Percentiles rank a stretch among this genome's conserved stretches.
Evolutionary conservation across 2,888 invertebrate genomes (phyloP).

Genomic region (Dysmachus trigonus): DNA sequence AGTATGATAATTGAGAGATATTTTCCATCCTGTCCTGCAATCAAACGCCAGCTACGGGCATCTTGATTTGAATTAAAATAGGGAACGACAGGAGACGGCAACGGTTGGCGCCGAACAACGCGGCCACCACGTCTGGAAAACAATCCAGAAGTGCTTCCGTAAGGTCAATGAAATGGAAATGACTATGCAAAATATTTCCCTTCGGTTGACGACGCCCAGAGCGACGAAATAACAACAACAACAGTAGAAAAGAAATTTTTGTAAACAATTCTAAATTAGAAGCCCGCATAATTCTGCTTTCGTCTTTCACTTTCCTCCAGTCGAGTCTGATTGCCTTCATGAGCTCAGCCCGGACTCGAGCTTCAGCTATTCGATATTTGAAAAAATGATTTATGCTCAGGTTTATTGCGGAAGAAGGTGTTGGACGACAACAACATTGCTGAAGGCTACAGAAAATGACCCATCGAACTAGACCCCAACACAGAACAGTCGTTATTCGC

Average conservation of each 20-base stretch:
- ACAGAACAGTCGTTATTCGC: neutral
- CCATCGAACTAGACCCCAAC: neutral
- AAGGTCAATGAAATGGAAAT: conserved; percentile 30
- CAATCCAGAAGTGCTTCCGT: neutral
- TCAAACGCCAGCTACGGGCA: neutral
- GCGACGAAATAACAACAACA: neutral
- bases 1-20: neutral
- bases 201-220: neutral
- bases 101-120: neutral
- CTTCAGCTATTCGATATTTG: neutral
- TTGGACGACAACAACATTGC: neutral
- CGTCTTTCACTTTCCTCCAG: neutral
- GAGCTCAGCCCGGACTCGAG: neutral
- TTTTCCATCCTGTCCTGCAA: neutral
- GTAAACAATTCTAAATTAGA: neutral
- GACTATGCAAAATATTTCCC: neutral
- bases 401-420: neutral
- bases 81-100: neutral
- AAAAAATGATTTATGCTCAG: neutral
- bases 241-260: neutral
- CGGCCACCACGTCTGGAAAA: neutral
- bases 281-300: neutral
- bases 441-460: neutral
- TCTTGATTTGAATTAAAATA: neutral
- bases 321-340: neutral